Conservation (phyloP, 2,113 vertebrate genomes). For the Thermophis baileyi region DNA sequence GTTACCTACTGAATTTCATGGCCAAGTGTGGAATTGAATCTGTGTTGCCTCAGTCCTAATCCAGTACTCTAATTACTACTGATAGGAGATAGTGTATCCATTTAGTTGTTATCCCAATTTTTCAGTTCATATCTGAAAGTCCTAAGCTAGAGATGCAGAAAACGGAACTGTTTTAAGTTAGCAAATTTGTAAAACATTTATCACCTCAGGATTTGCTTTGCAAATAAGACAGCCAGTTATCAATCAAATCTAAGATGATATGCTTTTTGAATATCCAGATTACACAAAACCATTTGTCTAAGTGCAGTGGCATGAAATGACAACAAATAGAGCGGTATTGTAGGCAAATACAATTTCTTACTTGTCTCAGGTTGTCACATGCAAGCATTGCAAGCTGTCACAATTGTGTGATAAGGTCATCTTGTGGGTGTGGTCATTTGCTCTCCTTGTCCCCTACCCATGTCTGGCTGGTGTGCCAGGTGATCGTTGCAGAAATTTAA, state of each 20-base stretch:
- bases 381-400: not conserved
- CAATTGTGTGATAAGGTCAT: not conserved
- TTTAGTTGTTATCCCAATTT: not conserved
- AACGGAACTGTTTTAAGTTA: not conserved
- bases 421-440: not conserved
- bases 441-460: not conserved
- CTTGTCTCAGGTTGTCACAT: not conserved
- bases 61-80: not conserved
- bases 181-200: not conserved
- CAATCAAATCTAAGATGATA: not conserved
- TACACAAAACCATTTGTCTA: not conserved
- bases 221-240: not conserved
- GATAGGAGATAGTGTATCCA: not conserved
- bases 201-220: not conserved
- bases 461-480: not conserved
- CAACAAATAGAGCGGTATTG: not conserved
- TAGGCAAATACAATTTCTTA: not conserved
- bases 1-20: not conserved
- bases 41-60: not conserved
- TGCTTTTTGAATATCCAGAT: not conserved
- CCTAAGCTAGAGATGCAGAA: not conserved
- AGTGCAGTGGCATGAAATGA: not conserved
- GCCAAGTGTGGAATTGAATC: not conserved
- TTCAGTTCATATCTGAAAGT: not conserved
- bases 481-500: not conserved